Percentiles rank a stretch among this genome's conserved stretches.
These are phyloP conservation scores for Tautogolabrus adspersus DNA, from an alignment of 2,113 vertebrate species.

Conservation along the genomic window DNA sequence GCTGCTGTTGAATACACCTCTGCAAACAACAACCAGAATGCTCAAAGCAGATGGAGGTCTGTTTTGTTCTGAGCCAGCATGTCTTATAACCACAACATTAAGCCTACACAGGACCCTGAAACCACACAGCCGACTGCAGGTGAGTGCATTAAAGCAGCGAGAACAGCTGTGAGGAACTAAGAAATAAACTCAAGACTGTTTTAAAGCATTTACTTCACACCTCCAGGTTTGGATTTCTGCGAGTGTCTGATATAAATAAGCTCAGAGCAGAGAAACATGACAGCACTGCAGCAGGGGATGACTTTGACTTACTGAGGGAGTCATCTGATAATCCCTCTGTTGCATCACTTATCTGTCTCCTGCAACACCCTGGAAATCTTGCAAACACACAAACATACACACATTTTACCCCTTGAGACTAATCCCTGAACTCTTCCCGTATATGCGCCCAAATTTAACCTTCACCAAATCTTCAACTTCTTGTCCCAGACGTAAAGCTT, in stretches of 20 bases:
- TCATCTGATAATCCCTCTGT: conserved; percentile 52
- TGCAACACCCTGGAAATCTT: conserved; percentile 30
- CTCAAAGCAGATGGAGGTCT: conserved; percentile 32
- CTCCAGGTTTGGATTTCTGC: conserved; percentile 26
- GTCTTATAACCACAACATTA: conserved; percentile 24
- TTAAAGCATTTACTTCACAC: conserved; percentile 23
- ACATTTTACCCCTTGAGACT: neutral
- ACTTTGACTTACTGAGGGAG: conserved; percentile 10
- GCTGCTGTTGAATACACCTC: conserved; percentile 17
- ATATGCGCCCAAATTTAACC: neutral
- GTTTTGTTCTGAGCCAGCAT: neutral
- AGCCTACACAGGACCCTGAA: conserved; percentile 19
- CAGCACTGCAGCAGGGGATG: conserved; percentile 19
- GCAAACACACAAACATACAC: neutral
- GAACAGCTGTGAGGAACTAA: conserved; percentile 1
- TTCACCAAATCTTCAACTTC: neutral
- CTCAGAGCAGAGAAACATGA: conserved; percentile 25
- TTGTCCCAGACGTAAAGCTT: neutral
- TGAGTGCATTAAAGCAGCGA: conserved; percentile 2
- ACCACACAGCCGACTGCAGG: conserved; percentile 9
- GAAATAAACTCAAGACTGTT: too few species aligned
- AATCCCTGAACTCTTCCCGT: neutral
- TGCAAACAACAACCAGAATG: conserved; percentile 13
- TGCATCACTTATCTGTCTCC: conserved; percentile 37
- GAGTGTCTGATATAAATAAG: conserved; percentile 15